These are phyloP conservation scores for Epinotia ramella DNA, from an alignment of 2,888 invertebrate species.

Conservation along the genomic window DNA sequence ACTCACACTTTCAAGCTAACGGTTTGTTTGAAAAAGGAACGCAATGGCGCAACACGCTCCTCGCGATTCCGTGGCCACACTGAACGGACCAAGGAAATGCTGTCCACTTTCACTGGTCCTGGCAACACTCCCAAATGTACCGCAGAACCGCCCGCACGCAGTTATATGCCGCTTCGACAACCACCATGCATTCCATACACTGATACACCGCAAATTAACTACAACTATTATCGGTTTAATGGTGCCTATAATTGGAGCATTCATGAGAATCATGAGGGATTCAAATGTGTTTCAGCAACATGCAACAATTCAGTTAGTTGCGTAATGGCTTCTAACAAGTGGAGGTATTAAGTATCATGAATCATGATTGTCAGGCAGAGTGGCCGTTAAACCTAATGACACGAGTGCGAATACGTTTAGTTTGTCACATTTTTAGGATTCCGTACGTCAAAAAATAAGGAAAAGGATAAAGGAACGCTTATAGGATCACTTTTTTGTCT, in stretches of 20 bases:
- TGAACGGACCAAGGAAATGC: conserved; percentile 66
- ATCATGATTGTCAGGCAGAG: not conserved
- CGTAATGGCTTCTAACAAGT: conserved; percentile 16
- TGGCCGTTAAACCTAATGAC: not conserved
- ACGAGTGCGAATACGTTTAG: too few species aligned
- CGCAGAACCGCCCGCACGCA: conserved; percentile 62
- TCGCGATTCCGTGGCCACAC: conserved; percentile 56
- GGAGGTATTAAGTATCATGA: not conserved
- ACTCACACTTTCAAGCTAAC: conserved; percentile 49
- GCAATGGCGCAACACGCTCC: conserved; percentile 55
- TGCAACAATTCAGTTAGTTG: conserved; percentile 49
- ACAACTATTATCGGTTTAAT: conserved; percentile 71
- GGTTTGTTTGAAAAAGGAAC: conserved; percentile 58
- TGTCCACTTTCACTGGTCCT: conserved; percentile 79
- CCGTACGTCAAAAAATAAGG: too few species aligned
- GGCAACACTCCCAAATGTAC: conserved; percentile 62
- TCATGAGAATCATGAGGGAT: conserved; percentile 79
- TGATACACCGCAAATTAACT: conserved; percentile 66
- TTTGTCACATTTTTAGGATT: too few species aligned
- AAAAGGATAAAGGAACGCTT: too few species aligned
- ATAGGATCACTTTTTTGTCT: too few species aligned
- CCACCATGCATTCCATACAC: conserved; percentile 72
- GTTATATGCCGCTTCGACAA: conserved; percentile 67
- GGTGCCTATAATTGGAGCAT: conserved; percentile 65
- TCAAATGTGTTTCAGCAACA: conserved; percentile 62